These are phyloP conservation scores for Lepidurus arcticus DNA, from an alignment of 1,140 invertebrate species.

Conservation along the genomic window DNA sequence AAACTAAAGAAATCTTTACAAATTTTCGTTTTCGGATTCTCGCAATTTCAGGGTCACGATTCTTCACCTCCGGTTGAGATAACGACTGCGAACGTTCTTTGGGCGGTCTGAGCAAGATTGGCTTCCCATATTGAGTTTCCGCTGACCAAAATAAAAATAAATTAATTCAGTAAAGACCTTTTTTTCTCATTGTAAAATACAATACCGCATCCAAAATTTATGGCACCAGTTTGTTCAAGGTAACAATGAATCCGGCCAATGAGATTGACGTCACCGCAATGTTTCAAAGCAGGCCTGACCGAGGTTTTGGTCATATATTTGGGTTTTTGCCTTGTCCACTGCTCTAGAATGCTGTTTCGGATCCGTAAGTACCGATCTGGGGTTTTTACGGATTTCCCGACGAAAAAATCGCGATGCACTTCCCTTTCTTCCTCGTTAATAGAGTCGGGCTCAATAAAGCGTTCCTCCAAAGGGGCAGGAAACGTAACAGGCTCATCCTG, in stretches of 20 bases:
- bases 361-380: constrained; percentile 56
- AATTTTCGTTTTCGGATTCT: neutral
- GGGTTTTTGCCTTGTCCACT: constrained; percentile 53
- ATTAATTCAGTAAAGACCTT: constrained; percentile 5
- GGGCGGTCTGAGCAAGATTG: neutral
- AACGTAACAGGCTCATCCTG: constrained; percentile 41
- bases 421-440: constrained; percentile 53
- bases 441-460: constrained; percentile 42
- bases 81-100: neutral
- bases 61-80: neutral
- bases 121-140: neutral
- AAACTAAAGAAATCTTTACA: neutral
- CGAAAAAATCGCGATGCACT: constrained; percentile 56
- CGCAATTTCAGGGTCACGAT: neutral
- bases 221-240: constrained; percentile 58
- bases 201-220: constrained; percentile 60
- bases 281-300: constrained; percentile 53
- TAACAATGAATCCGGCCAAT: constrained; percentile 57
- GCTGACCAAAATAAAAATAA: neutral
- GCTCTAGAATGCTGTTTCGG: constrained; percentile 55
- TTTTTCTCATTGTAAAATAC: constrained; percentile 35
- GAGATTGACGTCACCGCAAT: constrained; percentile 59
- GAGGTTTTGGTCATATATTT: constrained; percentile 56
- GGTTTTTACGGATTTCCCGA: constrained; percentile 52
- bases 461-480: constrained; percentile 47